Conservation (phyloP, 2,888 invertebrate species). For the Chrysodeixis includens region DNA sequence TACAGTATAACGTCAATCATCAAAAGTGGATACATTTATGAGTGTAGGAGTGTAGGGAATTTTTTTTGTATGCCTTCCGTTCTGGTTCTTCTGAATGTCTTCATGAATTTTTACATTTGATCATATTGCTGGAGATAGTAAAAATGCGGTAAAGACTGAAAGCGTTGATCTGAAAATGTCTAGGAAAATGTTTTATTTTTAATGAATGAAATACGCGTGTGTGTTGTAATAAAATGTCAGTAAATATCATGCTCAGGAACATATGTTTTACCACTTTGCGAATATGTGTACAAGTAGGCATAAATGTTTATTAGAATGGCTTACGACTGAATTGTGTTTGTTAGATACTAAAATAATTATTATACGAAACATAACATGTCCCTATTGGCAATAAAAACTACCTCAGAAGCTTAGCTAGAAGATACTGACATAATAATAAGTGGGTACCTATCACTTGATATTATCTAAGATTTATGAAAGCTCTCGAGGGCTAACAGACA, state of each 20-base stretch:
- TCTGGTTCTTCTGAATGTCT: no score
- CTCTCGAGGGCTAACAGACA: neutral
- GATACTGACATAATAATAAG: neutral
- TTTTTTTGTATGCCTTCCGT: no score
- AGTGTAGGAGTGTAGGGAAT: no score
- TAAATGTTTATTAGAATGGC: neutral
- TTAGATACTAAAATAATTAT: neutral
- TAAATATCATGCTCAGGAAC: no score
- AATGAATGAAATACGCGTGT: no score
- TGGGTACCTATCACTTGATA: conserved; percentile 2
- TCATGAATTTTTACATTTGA: no score
- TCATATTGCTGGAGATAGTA: neutral
- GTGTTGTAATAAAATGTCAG: no score
- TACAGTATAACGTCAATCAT: no score
- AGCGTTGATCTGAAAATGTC: neutral
- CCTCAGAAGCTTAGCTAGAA: neutral
- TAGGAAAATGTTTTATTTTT: neutral
- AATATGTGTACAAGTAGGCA: neutral
- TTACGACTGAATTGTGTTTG: neutral
- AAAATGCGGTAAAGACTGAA: neutral
- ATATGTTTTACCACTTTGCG: neutral
- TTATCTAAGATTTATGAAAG: conserved; percentile 2
- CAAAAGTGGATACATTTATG: no score
- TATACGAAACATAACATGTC: neutral
- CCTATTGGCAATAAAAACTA: neutral